Percentiles rank a stretch among this genome's conserved stretches.
phyloP scores from a whole-genome alignment of 2,113 vertebrate genomes.

The Odocoileus hemionus region DNA sequence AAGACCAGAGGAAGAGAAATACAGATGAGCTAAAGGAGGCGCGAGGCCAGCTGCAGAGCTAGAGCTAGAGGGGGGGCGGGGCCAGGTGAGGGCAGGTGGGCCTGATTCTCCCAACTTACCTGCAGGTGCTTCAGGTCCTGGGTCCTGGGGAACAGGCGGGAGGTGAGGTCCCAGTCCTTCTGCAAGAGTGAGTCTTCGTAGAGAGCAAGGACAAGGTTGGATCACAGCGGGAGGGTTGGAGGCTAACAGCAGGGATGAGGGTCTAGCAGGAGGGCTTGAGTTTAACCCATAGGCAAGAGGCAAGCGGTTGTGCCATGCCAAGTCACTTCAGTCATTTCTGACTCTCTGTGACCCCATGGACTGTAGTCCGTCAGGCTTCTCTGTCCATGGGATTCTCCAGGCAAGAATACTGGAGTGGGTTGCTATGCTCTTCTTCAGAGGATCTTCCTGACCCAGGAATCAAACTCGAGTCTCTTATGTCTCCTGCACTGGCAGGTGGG shows the following conservation, averaged over 20 bases:
- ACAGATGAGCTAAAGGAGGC: not conserved
- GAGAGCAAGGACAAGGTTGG: not conserved
- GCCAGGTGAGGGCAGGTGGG: not conserved
- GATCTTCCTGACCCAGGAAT: not conserved
- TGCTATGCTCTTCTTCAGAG: not conserved
- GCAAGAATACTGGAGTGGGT: not conserved
- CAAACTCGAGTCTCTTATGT: not conserved
- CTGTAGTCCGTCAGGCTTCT: not conserved
- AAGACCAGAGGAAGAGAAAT: not conserved
- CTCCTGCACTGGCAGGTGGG: not conserved
- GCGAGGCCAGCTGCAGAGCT: not conserved
- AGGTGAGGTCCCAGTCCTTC: not conserved
- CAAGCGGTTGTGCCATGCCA: not conserved
- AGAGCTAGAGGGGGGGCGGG: rapidly evolving
- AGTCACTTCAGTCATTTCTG: not conserved
- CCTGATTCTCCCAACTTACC: not conserved
- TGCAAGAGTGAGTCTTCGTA: not conserved
- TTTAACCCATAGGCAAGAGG: not conserved
- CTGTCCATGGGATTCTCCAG: not conserved
- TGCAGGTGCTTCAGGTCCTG: not conserved
- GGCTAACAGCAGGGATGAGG: not conserved
- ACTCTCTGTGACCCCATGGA: not conserved
- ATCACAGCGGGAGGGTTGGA: not conserved
- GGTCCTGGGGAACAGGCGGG: not conserved
- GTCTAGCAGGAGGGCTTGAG: rapidly evolving